Evolutionary conservation across 2,888 invertebrate genomes (phyloP).

Genomic region (Aleiodes testaceus): DNA sequence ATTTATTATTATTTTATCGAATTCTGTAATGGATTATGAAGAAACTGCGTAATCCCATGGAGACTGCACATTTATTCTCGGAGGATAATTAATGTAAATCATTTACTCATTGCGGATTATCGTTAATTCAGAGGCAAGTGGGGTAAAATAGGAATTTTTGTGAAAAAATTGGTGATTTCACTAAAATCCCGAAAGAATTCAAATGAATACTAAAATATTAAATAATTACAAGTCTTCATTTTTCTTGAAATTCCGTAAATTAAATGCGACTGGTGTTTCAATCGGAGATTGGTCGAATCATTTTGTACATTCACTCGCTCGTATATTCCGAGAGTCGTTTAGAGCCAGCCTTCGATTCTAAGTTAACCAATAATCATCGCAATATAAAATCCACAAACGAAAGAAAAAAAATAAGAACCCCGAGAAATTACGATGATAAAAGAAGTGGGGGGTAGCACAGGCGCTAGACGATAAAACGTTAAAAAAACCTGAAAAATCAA

Average conservation of each 20-base stretch:
- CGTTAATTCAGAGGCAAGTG: too few species aligned
- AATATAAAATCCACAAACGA: not conserved
- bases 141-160: too few species aligned
- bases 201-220: not conserved
- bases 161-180: too few species aligned
- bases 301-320: constrained; percentile 49
- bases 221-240: too few species aligned
- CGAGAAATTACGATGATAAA: not conserved
- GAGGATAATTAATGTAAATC: too few species aligned
- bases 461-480: too few species aligned
- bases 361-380: constrained; percentile 48
- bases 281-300: constrained; percentile 45
- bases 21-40: constrained; percentile 1
- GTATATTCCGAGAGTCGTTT: constrained; percentile 42
- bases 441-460: too few species aligned
- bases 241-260: not conserved
- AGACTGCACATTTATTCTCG: too few species aligned
- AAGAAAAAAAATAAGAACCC: not conserved
- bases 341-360: constrained; percentile 49
- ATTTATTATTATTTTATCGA: constrained; percentile 15
- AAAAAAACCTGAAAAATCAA: too few species aligned
- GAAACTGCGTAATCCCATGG: too few species aligned
- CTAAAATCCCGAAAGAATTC: too few species aligned
- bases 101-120: too few species aligned
- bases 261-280: constrained; percentile 9